phyloP scores from a whole-genome alignment of 2,113 vertebrate species.

The Antigone vipio region DNA sequence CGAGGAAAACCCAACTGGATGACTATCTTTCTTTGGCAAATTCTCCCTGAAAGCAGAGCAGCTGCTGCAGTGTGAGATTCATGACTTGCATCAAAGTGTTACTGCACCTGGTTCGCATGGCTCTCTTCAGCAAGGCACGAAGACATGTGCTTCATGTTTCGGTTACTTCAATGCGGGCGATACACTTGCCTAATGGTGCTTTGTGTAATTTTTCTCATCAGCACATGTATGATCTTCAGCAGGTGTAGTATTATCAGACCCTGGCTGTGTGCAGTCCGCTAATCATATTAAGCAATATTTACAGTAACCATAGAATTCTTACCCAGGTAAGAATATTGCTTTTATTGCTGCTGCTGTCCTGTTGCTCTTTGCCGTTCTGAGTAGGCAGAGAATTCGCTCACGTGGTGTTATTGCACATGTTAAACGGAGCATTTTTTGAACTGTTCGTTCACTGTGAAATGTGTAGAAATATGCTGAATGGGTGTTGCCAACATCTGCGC shows the following conservation, averaged over 20 bases:
- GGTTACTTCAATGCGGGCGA: fast-evolving
- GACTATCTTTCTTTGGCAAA: neutral
- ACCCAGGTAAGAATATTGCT: neutral
- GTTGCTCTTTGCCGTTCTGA: neutral
- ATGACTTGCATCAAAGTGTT: neutral
- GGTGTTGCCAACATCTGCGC: fast-evolving
- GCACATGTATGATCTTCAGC: neutral
- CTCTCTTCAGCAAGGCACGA: neutral
- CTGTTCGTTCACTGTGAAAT: neutral
- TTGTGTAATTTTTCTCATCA: neutral
- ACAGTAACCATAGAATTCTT: neutral
- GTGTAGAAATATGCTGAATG: neutral
- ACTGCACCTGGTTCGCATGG: neutral
- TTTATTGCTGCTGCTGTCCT: neutral
- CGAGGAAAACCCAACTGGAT: neutral
- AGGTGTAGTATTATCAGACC: neutral
- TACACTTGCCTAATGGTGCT: neutral
- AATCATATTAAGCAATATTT: neutral
- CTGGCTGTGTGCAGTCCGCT: neutral
- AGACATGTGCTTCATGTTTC: neutral
- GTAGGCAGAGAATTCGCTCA: neutral
- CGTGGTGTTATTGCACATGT: neutral
- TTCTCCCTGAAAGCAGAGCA: neutral
- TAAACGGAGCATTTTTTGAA: neutral
- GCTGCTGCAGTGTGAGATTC: neutral